These are phyloP conservation scores for Cololabis saira DNA, from an alignment of 2,113 vertebrate species.

Conservation along the genomic window DNA sequence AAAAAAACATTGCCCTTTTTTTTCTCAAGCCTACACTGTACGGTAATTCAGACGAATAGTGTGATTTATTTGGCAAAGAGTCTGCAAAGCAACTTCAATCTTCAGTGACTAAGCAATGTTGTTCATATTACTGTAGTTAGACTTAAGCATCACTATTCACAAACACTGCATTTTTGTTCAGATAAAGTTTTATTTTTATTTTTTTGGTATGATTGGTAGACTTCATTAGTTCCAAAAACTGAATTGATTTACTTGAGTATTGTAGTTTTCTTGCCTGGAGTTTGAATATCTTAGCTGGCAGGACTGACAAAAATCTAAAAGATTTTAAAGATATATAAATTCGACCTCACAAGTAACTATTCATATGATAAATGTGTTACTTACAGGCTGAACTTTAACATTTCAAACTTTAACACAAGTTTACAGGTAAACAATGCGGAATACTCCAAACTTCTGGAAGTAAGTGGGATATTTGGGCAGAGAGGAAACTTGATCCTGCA, in stretches of 20 bases:
- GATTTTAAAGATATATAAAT: too few species aligned
- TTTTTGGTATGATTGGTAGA: not conserved
- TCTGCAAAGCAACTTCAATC: not conserved
- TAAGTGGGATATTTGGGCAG: too few species aligned
- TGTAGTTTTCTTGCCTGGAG: too few species aligned
- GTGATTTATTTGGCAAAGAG: not conserved
- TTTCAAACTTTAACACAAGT: too few species aligned
- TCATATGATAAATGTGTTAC: too few species aligned
- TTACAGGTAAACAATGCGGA: too few species aligned
- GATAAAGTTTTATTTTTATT: slow-evolving; percentile 3
- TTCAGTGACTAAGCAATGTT: not conserved
- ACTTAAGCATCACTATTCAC: not conserved
- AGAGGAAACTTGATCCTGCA: too few species aligned
- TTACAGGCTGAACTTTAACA: too few species aligned
- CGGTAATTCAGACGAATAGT: not conserved
- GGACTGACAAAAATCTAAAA: too few species aligned
- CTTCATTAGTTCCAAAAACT: not conserved
- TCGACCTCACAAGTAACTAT: too few species aligned
- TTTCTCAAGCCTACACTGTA: slow-evolving; percentile 1
- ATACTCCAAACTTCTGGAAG: too few species aligned
- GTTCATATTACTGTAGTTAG: not conserved
- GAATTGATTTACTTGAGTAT: not conserved
- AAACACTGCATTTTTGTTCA: not conserved
- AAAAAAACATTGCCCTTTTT: not conserved
- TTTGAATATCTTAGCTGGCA: too few species aligned